A percentile compares a stretch with the other conserved stretches of the same genome.
Evolutionary conservation across 2,797 vertebrate species (phyloP).

Genomic region (Gymnodraco acuticeps): DNA sequence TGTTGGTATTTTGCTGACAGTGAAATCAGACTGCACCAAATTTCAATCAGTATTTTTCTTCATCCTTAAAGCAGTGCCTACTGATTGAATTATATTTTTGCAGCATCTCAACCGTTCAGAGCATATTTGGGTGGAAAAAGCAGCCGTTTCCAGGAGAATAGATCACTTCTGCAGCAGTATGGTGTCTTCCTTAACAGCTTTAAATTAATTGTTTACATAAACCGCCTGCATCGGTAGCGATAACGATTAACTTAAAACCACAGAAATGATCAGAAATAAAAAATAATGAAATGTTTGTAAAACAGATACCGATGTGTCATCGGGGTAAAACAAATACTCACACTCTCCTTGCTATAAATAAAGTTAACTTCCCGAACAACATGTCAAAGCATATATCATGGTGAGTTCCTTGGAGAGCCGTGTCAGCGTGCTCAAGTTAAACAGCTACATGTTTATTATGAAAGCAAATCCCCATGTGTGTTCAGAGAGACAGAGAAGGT

Average conservation of each 20-base stretch:
- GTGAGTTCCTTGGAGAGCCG: conserved; percentile 20
- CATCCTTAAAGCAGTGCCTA: conserved; percentile 32
- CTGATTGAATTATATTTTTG: conserved; percentile 46
- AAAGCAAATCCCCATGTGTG: conserved; percentile 60
- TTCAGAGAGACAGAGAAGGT: conserved; percentile 32
- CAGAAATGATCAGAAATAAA: conserved; percentile 1
- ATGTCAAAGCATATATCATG: conserved; percentile 37
- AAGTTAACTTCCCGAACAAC: conserved; percentile 23
- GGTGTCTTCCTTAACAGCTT: not conserved
- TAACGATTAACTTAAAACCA: not conserved
- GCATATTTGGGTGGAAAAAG: conserved; percentile 28
- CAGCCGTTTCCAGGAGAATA: conserved; percentile 10
- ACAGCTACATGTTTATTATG: conserved; percentile 61
- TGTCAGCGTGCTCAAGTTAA: conserved; percentile 53
- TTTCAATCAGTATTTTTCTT: conserved; percentile 42
- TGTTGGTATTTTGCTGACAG: conserved; percentile 24
- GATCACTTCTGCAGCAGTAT: not conserved
- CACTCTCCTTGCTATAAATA: conserved; percentile 18
- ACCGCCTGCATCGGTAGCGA: not conserved
- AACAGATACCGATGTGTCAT: not conserved
- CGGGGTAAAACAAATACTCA: too few relatives aligned
- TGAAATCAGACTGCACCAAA: conserved; percentile 42
- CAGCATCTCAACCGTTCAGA: conserved; percentile 24
- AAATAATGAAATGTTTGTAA: not conserved
- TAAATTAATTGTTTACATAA: conserved; percentile 1